Evolutionary conservation across 2,888 invertebrate genomes (phyloP).

Genomic region (Macrophya annulata): DNA sequence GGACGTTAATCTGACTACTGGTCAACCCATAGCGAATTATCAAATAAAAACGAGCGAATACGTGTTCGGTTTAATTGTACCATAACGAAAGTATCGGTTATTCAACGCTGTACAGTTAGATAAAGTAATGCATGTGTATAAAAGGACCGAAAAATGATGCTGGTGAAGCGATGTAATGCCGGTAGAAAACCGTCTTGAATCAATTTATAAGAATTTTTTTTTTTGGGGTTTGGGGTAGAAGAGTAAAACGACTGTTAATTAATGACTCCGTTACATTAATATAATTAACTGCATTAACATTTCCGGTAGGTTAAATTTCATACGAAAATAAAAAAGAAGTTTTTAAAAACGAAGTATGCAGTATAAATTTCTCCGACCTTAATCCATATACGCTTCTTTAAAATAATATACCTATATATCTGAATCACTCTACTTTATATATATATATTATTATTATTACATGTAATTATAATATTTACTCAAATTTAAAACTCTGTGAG

Average conservation of each 20-base stretch:
- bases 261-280: not conserved
- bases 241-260: not conserved
- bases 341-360: not conserved
- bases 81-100: constrained; percentile 11
- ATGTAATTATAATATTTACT: too few relatives aligned
- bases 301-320: not conserved
- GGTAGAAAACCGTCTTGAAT: not conserved
- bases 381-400: not conserved
- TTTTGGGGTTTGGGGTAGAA: too few relatives aligned
- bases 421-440: not conserved
- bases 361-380: constrained; percentile 40
- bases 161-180: not conserved
- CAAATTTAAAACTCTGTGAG: too few relatives aligned
- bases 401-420: not conserved
- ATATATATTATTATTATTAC: not conserved
- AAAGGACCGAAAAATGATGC: not conserved
- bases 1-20: not conserved
- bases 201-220: not conserved
- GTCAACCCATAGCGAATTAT: not conserved
- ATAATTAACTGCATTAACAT: not conserved
- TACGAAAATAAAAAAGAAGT: not conserved
- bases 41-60: constrained; percentile 22
- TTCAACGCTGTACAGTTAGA: not conserved
- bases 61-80: constrained; percentile 27
- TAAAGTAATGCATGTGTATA: not conserved